A percentile compares a stretch with the other conserved stretches of the same genome.
phyloP scores from a whole-genome alignment of 2,113 vertebrate genomes.

The Pangasianodon gigas region DNA sequence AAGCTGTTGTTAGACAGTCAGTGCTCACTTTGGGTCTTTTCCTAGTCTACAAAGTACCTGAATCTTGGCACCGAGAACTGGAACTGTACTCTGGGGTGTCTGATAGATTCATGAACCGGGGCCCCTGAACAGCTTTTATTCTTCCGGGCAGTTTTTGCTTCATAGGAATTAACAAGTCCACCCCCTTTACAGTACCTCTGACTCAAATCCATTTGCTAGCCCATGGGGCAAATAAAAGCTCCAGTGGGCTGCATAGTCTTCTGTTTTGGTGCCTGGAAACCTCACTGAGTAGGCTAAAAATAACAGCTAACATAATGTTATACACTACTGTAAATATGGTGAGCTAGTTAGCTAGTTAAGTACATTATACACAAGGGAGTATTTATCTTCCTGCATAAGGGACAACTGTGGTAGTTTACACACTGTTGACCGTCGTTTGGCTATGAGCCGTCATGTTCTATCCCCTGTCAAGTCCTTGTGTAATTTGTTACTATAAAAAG shows the following conservation, averaged over 20 bases:
- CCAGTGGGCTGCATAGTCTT: background rate
- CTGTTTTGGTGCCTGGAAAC: background rate
- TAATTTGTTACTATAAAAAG: background rate
- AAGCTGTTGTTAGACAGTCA: background rate
- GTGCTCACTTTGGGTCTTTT: background rate
- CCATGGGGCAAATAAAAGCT: background rate
- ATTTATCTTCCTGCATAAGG: background rate
- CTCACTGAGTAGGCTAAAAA: background rate
- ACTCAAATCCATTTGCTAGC: background rate
- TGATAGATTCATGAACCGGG: constrained; percentile 2
- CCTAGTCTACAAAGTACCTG: background rate
- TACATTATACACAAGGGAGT: background rate
- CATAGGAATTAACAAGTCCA: background rate
- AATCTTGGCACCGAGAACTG: background rate
- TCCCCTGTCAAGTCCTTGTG: background rate
- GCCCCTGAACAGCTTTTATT: background rate
- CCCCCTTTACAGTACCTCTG: constrained; percentile 5
- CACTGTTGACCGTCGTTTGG: background rate
- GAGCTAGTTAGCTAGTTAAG: background rate
- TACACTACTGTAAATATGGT: background rate
- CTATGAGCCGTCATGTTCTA: background rate
- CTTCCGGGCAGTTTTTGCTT: background rate
- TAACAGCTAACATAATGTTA: background rate
- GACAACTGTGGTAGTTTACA: no score
- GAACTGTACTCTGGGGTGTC: background rate